Evolutionary conservation across 2,113 vertebrate genomes (phyloP).

Genomic region (Caranx ignobilis): DNA sequence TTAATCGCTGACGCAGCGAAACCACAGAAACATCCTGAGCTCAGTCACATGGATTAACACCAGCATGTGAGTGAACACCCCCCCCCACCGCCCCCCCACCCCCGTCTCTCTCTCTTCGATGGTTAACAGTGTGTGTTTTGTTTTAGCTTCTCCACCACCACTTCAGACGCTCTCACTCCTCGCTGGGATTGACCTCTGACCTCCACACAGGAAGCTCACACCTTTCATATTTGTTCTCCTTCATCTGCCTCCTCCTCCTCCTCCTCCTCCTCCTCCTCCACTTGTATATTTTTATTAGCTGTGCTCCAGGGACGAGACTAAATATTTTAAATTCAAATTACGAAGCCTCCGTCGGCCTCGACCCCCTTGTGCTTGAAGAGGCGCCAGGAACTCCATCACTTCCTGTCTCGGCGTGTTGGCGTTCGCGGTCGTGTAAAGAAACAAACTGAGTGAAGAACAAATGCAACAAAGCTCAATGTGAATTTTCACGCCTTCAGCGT

Average conservation of each 20-base stretch:
- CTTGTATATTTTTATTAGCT: constrained; percentile 67
- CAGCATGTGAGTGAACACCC: constrained; percentile 40
- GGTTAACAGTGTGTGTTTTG: constrained; percentile 55
- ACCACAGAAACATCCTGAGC: constrained; percentile 48
- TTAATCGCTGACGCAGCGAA: neutral
- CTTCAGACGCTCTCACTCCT: constrained; percentile 41
- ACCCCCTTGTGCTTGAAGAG: neutral
- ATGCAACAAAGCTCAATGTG: too few species aligned
- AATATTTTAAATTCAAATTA: constrained; percentile 58
- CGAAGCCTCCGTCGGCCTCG: neutral
- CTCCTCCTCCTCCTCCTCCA: neutral
- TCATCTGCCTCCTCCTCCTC: neutral
- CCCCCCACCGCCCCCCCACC: too few species aligned
- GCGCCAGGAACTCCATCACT: neutral
- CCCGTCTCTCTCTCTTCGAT: constrained; percentile 5
- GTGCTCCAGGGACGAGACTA: constrained; percentile 45
- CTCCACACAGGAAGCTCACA: neutral
- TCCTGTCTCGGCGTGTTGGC: too few species aligned
- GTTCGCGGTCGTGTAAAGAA: too few species aligned
- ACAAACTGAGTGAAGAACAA: too few species aligned
- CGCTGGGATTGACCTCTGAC: neutral
- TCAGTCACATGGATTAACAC: constrained; percentile 39
- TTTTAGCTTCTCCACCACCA: constrained; percentile 36
- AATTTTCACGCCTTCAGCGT: too few species aligned
- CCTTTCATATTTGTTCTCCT: neutral